phyloP scores from a whole-genome alignment of 2,888 invertebrate species.

The Lasioglossum oenotherae region DNA sequence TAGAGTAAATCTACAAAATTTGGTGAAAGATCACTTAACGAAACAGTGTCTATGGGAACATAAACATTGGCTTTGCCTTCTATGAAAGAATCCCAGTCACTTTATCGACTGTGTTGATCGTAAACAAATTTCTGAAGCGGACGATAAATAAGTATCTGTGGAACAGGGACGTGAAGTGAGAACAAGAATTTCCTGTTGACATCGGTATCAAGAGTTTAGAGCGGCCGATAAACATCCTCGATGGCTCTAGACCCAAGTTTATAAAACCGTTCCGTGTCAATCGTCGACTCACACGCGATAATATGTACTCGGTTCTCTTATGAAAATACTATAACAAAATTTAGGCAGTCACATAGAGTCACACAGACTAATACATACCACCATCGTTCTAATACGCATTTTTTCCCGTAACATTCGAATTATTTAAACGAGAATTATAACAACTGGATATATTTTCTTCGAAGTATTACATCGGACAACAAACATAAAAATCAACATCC shows the following conservation, averaged over 20 bases:
- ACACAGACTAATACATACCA: background rate
- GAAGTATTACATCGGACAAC: background rate
- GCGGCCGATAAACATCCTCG: conserved; percentile 29
- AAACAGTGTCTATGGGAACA: background rate
- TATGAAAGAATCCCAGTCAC: conserved; percentile 16
- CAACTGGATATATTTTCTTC: background rate
- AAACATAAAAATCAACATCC: background rate
- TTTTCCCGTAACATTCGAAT: background rate
- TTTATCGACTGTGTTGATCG: conserved; percentile 21
- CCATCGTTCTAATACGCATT: background rate
- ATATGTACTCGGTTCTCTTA: background rate
- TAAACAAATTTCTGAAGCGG: conserved; percentile 26
- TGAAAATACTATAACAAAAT: background rate
- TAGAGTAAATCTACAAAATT: background rate
- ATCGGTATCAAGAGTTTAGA: conserved; percentile 25
- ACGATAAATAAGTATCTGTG: conserved; percentile 40
- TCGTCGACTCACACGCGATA: conserved; percentile 13
- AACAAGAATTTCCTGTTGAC: conserved; percentile 29
- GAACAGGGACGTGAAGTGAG: conserved; percentile 20
- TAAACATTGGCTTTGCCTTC: background rate
- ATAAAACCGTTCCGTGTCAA: conserved; percentile 20
- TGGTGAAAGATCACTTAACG: background rate
- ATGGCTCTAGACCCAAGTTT: background rate
- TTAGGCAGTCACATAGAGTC: too few relatives aligned
- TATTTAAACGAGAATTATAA: background rate